Evolutionary conservation across 30 jellyfish, hydroid and myxozoan genomes (phyloP).

Genomic region (Pelagia noctiluca): DNA sequence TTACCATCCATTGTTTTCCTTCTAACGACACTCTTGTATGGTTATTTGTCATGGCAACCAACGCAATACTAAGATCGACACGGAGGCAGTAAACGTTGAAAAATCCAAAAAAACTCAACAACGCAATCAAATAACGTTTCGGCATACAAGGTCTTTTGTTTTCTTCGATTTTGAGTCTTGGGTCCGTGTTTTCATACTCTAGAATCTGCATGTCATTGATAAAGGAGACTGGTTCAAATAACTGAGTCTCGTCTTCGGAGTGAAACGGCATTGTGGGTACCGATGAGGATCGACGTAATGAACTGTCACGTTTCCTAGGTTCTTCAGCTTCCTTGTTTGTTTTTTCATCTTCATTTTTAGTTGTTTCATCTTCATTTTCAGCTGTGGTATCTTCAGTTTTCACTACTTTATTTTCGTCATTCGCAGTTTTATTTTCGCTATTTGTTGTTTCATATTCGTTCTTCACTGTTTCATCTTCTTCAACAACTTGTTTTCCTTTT

Average conservation of each 20-base stretch:
- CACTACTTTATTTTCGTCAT: neutral
- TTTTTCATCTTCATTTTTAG: neutral
- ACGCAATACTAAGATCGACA: constrained; percentile 91
- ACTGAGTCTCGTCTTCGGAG: constrained; percentile 54
- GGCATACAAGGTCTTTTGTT: constrained; percentile 77
- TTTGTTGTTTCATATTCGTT: no score
- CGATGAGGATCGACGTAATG: no score
- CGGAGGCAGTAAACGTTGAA: constrained; percentile 94
- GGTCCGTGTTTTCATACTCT: neutral
- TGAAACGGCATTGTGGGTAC: no score
- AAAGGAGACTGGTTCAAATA: constrained; percentile 59
- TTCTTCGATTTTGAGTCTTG: neutral
- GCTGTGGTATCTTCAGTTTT: neutral
- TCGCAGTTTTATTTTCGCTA: no score
- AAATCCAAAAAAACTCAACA: constrained; percentile 89
- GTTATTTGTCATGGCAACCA: constrained; percentile 96
- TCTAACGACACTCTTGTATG: constrained; percentile 78
- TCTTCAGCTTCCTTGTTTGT: neutral
- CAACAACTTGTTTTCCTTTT: no score
- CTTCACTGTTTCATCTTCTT: no score
- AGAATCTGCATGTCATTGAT: constrained; percentile 56
- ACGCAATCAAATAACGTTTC: constrained; percentile 83
- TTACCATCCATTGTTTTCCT: constrained; percentile 89
- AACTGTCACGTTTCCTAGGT: no score
- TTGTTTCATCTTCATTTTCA: neutral